Evolutionary conservation across 2,797 vertebrate genomes (phyloP), one percentile per base, ranked within the genome.

Genomic region (Clamator glandarius): DNA sequence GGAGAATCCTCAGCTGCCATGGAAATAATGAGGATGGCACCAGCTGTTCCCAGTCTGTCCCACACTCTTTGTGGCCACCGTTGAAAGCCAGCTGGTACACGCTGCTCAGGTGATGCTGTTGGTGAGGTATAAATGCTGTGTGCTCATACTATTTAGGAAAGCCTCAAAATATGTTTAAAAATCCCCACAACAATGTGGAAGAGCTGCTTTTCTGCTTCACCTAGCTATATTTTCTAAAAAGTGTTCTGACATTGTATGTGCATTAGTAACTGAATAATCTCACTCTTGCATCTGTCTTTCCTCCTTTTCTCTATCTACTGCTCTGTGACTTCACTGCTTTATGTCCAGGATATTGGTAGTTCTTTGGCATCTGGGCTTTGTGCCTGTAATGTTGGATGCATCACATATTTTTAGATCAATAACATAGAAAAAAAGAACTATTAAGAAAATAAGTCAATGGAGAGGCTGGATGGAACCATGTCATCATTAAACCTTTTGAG

Each of bases 1-100:
- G 79, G 26, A 91, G 82, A 95, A 96, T 95, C 89, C 87, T 96
- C 95, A 96, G 91, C 94, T 93, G 95, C 87, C 85, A 84, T 84
- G 77, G 79, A 92, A 93, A 95, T 97, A 94, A 95, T 92, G 73
- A 96, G 83, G 70, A 84, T 0, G 0, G 61, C 80, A 90, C 85
- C 96, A 96, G 94, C 95, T 96, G 96, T 89, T 95, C 81, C 74
- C 80, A 84, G 77, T 88, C 20, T 24, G 67, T 95, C 79, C 82
- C 50, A 73, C 33, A 70, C 52, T 51, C 66, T 94, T 92, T 42
- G 18, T 36, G 72, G 48, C 52, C 50, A 76, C 67, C 41, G 48
- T 12, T 63, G 79, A 78, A 73, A 39, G 63, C 85, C 91, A 93
- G 80, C 81, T 81, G 67, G 70, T 86, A 55, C 39, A 54, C 20